Evolutionary conservation across 2,113 vertebrate species (phyloP), one percentile per base, ranked within the genome.

Genomic region (Serilophus lunatus): DNA sequence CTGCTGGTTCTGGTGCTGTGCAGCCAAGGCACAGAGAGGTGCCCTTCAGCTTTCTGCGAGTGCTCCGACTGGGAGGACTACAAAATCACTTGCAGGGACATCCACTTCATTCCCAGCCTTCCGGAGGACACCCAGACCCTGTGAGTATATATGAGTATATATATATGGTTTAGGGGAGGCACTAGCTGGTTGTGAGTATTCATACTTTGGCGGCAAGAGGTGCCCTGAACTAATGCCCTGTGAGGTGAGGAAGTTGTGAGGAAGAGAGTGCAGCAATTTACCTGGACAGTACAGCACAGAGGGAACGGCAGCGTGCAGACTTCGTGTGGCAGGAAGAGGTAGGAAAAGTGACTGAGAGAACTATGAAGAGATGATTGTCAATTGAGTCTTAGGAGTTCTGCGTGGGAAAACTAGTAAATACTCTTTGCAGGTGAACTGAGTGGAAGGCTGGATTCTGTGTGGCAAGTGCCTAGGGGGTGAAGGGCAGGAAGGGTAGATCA

Each of bases 61-160:
- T 99, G 99, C 93, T 98, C 97, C 5, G 97, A 98, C 85, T 98
- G 98, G 98, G 97, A 92, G n/a, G 96, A 95, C 53, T 98, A 96
- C 97, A 98, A 98, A 78, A 98, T 99, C 96, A 99, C 98, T 80
- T 99, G 99, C 97, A 97, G 97, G 96, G 96, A 98, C 57, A 97
- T 99, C 64, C 97, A 98, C 78, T 96, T 92, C 90, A 98, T 99
- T 79, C 99, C 99, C 83, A 97, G 82, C 75, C 97, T 99, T 7
- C 99, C 99, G 5, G 93, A 94, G n/a, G 95, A 97, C 92, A 99
- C 99, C 7, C 98, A 99, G 96, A 98, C 97, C 6, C 96, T 99
- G 99, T 99, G 93, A 99, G 99, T 99, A 98, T 29, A 2, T n/a
- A n/a, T n/a, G n/a, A n/a, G n/a, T n/a, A n/a, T n/a, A n/a, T n/a